phyloP scores from a whole-genome alignment of 2,888 invertebrate genomes.

The Monoplex corrugatus region DNA sequence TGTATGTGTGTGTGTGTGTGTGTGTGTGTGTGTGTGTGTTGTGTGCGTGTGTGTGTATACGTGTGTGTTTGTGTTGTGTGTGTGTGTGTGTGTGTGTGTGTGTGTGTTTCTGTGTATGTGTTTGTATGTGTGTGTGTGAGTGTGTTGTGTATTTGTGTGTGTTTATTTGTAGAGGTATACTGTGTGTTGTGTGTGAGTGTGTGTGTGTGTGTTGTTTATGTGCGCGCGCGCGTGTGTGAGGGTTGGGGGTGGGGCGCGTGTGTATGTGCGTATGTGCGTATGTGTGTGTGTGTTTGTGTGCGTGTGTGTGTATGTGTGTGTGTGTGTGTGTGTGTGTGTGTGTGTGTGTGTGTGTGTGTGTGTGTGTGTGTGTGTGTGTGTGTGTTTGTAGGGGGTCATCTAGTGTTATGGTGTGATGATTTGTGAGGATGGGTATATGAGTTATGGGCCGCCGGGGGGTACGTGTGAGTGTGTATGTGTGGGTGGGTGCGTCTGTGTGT shows the following conservation, averaged over 20 bases:
- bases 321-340: too few species aligned
- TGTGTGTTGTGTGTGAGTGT: not conserved
- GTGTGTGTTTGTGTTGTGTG: too few species aligned
- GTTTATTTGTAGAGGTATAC: too few species aligned
- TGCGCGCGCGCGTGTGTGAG: too few species aligned
- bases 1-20: not conserved
- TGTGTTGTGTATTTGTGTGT: conserved; percentile 11
- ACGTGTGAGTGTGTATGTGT: too few species aligned
- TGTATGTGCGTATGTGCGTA: not conserved
- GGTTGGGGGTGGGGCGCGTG: not conserved
- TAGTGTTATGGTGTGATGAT: too few species aligned
- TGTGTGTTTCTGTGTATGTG: not conserved
- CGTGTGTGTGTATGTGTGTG: too few species aligned
- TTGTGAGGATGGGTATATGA: too few species aligned
- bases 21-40: not conserved
- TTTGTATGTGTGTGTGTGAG: not conserved
- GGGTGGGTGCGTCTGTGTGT: not conserved
- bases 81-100: not conserved
- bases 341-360: too few species aligned
- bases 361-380: too few species aligned
- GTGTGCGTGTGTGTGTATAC: not conserved
- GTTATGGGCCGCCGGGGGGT: too few species aligned
- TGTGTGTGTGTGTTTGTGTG: not conserved
- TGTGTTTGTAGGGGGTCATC: too few species aligned
- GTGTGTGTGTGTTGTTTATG: not conserved